These are phyloP conservation scores for Notodonta ziczac DNA, from an alignment of 2,888 invertebrate genomes.

Conservation along the genomic window DNA sequence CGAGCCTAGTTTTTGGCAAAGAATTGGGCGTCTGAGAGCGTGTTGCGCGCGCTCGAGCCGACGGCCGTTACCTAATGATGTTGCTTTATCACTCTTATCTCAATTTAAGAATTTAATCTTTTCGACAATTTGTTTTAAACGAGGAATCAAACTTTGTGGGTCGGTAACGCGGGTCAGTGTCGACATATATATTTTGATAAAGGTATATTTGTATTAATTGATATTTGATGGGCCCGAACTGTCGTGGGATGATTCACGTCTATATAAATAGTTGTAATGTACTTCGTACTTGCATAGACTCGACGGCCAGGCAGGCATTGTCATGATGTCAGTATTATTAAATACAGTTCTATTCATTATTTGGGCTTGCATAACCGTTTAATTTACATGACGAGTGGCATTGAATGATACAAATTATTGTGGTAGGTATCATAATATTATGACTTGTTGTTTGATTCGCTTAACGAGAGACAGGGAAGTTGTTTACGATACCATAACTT, in stretches of 20 bases:
- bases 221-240: constrained; percentile 29
- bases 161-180: constrained; percentile 16
- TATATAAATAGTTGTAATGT: constrained; percentile 26
- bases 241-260: constrained; percentile 37
- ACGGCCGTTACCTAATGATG: constrained; percentile 16
- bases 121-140: constrained; percentile 18
- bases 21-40: constrained; percentile 17
- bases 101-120: constrained; percentile 32
- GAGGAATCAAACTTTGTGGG: constrained; percentile 28
- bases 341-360: constrained; percentile 27
- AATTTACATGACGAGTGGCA: constrained; percentile 21
- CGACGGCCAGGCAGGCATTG: constrained; percentile 18
- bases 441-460: background rate
- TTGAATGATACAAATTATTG: constrained; percentile 12
- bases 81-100: constrained; percentile 36
- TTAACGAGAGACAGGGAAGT: background rate
- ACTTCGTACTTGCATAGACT: constrained; percentile 12
- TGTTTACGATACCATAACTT: background rate
- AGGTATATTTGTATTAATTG: constrained; percentile 31
- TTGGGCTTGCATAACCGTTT: constrained; percentile 27
- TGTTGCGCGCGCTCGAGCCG: constrained; percentile 21
- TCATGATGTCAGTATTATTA: constrained; percentile 38
- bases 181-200: constrained; percentile 18
- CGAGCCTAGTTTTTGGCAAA: constrained; percentile 26
- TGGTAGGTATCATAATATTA: constrained; percentile 7